Evolutionary conservation across 2,113 vertebrate genomes (phyloP), one percentile per base, ranked within the genome.

Genomic region (Colossoma macropomum): DNA sequence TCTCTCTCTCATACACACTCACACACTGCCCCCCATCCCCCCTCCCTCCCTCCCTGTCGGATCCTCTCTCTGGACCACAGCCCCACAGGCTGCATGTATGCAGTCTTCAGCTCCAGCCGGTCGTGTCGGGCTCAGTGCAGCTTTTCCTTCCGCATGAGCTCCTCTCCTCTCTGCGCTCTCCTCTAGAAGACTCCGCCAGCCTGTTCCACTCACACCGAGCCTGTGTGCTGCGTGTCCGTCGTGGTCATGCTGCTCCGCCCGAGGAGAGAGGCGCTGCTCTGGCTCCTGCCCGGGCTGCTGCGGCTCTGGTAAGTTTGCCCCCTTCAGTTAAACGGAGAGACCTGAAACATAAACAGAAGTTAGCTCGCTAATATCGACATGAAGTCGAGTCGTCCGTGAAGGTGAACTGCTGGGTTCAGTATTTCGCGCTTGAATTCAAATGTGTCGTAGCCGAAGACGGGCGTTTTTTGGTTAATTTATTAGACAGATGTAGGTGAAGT

Each of bases 221-320:
- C 21, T 59, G 19, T 25, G 65, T 1, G n/a, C n/a, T n/a, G n/a
- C n/a, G n/a, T 76, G 30, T 12, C 21, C 50, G 10, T 34, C 4
- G 83, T 81, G 75, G 84, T 82, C 3, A 48, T 76, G 85, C 86
- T 80, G 87, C 84, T 59, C 16, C 77, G 87, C 79, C 86, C 62
- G 89, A 88, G 89, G 84, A 91, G 54, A 86, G 82, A 74, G 32
- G 71, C 90, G 84, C 86, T 84, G 54, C 85, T 88, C 17, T 92
- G 92, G 90, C 79, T 93, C 79, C 81, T 93, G 50, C 48, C 86
- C 30, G 90, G 90, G 45, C 76, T 93, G 25, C 87, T 94, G 23
- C 90, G 92, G 84, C 84, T 92, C 32, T 91, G 94, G 94, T 94
- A 85, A 93, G 94, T 90, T 78, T 78, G 68, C 28, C 63, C 17